Evolutionary conservation across 2,113 vertebrate species (phyloP).

Genomic region (Aptenodytes forsteri): DNA sequence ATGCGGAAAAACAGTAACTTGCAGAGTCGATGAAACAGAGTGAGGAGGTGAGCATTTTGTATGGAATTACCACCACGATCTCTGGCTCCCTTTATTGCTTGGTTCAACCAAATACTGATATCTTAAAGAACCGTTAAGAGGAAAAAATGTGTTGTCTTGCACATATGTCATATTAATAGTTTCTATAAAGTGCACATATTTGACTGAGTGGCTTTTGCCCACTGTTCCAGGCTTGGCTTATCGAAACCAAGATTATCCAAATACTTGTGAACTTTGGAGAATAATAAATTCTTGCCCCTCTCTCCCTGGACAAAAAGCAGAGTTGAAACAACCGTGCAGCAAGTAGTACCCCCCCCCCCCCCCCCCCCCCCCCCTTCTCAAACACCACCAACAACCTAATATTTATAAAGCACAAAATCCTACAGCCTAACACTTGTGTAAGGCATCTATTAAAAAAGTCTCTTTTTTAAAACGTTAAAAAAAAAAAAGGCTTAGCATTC

Average conservation of each 20-base stretch:
- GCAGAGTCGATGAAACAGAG: constrained; percentile 92
- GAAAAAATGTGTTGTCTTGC: neutral
- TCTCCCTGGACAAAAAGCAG: neutral
- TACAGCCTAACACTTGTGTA: neutral
- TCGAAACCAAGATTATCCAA: neutral
- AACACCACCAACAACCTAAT: no score
- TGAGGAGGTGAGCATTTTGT: constrained; percentile 93
- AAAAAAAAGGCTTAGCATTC: neutral
- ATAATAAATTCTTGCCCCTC: neutral
- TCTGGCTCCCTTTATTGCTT: constrained; percentile 92
- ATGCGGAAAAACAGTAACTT: constrained; percentile 96
- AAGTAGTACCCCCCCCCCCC: neutral
- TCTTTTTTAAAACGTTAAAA: neutral
- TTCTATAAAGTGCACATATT: neutral
- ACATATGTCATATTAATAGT: neutral
- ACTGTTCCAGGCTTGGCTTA: neutral
- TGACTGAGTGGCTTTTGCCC: neutral
- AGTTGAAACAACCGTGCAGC: neutral
- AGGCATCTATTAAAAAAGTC: neutral
- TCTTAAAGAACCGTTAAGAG: constrained; percentile 80
- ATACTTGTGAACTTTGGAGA: neutral
- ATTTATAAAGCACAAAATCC: neutral
- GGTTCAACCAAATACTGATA: constrained; percentile 99
- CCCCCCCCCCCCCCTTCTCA: no score
- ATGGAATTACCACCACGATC: constrained; percentile 84